phyloP scores from a whole-genome alignment of 2,113 vertebrate species.

The Cavia porcellus region DNA sequence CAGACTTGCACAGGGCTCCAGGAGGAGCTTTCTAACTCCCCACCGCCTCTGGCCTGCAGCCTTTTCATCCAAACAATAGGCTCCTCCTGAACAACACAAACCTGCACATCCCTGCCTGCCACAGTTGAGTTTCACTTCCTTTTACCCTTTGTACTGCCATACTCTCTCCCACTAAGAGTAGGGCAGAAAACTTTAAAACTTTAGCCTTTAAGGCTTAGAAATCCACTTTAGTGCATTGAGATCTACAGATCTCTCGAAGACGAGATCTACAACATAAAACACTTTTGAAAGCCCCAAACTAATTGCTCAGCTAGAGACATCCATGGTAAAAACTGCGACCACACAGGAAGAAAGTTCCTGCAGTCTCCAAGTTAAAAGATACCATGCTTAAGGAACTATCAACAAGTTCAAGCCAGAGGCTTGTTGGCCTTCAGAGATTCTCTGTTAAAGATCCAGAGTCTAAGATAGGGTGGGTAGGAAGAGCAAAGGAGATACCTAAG shows the following conservation, averaged over 20 bases:
- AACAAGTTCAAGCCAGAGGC: not conserved
- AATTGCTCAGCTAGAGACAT: not conserved
- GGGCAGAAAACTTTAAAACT: too few species aligned
- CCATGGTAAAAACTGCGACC: too few species aligned
- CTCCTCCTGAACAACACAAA: too few species aligned
- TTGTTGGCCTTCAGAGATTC: not conserved
- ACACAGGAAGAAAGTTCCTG: not conserved
- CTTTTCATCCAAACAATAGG: not conserved
- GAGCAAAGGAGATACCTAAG: not conserved
- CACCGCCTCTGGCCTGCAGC: not conserved
- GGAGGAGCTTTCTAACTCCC: too few species aligned
- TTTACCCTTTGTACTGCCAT: not conserved
- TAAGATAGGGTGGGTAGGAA: not conserved
- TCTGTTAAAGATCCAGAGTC: not conserved
- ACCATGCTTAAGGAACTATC: not conserved
- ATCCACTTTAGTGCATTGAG: not conserved
- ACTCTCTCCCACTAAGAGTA: not conserved
- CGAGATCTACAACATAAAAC: not conserved
- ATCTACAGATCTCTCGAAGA: not conserved
- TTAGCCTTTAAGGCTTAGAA: not conserved
- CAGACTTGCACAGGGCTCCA: too few species aligned
- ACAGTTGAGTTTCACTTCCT: not conserved
- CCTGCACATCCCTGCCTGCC: not conserved
- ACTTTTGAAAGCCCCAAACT: not conserved
- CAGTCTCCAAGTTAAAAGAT: not conserved